Conservation (phyloP, 2,797 vertebrate genomes). For the Numenius phaeopus region DNA sequence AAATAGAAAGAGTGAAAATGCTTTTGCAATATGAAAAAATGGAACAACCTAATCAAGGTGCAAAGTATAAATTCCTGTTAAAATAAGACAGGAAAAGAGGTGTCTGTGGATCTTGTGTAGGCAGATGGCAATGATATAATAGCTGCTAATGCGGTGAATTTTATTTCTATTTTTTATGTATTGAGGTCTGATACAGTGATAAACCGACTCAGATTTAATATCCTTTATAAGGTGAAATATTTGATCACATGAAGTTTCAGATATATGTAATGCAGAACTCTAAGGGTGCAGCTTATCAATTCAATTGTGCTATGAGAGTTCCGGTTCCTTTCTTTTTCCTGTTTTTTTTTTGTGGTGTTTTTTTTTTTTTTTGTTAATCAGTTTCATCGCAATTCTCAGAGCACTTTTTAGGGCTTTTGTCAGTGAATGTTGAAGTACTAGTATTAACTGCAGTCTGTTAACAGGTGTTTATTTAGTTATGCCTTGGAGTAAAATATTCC, state of each 20-base stretch:
- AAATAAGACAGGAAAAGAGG: not conserved
- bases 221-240: not conserved
- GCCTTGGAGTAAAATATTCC: conserved; percentile 34
- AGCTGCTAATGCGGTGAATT: not conserved
- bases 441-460: not conserved
- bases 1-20: not conserved
- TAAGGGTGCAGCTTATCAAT: not conserved
- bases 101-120: not conserved
- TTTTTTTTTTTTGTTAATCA: not conserved
- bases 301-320: not conserved
- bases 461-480: conserved; percentile 41
- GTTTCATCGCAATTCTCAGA: conserved; percentile 1
- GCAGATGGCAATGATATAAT: not conserved
- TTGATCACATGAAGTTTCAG: not conserved
- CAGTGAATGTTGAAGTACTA: not conserved
- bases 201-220: not conserved
- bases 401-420: not conserved
- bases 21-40: not conserved
- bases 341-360: too few relatives aligned
- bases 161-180: conserved; percentile 32
- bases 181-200: conserved; percentile 4
- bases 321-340: not conserved
- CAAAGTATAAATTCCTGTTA: not conserved
- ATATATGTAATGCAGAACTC: conserved; percentile 14
- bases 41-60: not conserved